These are phyloP conservation scores for Trachurus trachurus DNA, from an alignment of 2,797 vertebrate genomes.

Conservation along the genomic window DNA sequence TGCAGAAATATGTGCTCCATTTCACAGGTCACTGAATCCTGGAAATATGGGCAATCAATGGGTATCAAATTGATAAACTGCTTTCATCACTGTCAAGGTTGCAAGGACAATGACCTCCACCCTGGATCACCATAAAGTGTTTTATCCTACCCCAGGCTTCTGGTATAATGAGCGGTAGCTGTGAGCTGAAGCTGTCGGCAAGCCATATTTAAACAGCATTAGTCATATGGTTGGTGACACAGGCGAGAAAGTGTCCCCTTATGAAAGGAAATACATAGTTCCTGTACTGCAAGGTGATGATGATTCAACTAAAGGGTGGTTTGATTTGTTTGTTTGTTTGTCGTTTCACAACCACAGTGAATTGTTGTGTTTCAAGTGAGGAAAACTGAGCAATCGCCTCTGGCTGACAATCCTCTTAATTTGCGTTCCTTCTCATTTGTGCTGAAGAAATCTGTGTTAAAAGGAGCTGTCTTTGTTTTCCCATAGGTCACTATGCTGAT, in stretches of 20 bases:
- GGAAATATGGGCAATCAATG: not conserved
- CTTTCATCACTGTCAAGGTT: constrained; percentile 18
- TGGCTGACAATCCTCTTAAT: constrained; percentile 3
- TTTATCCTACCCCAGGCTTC: constrained; percentile 18
- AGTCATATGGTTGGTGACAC: constrained; percentile 35
- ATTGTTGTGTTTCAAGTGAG: constrained; percentile 15
- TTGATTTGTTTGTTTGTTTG: not conserved
- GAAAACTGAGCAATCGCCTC: constrained; percentile 23
- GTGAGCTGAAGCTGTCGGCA: constrained; percentile 6
- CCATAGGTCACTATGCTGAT: constrained; percentile 18
- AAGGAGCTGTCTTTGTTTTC: not conserved
- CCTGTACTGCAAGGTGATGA: not conserved
- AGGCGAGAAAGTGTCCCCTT: constrained; percentile 17
- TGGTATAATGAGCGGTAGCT: constrained; percentile 34
- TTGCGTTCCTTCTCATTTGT: not conserved
- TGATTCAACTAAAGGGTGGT: constrained; percentile 15
- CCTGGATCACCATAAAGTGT: constrained; percentile 13
- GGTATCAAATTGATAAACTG: constrained; percentile 12
- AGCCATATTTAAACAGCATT: constrained; percentile 43
- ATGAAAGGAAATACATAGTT: not conserved
- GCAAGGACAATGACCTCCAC: constrained; percentile 11
- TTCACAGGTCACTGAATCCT: constrained; percentile 6
- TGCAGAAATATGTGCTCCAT: constrained; percentile 1
- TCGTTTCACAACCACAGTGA: not conserved
- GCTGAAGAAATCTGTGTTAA: not conserved